phyloP scores from a whole-genome alignment of 1,140 invertebrate genomes.

The Bombus haemorrhoidalis region DNA sequence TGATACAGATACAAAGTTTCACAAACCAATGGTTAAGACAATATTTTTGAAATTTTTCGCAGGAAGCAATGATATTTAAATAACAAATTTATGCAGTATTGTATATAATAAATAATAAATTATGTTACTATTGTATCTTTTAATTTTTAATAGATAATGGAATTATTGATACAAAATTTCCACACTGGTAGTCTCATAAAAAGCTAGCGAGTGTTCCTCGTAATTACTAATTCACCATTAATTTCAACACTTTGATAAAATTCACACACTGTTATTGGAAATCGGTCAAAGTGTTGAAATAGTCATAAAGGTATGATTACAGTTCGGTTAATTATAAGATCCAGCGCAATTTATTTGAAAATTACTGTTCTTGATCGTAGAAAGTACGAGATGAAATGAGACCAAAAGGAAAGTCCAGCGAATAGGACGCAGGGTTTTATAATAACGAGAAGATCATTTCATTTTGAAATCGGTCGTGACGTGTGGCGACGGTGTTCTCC shows the following conservation, averaged over 20 bases:
- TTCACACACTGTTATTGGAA: neutral
- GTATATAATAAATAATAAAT: no score
- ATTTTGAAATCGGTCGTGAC: neutral
- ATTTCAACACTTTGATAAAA: no score
- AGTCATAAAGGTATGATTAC: neutral
- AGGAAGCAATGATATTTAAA: no score
- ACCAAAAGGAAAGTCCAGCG: neutral
- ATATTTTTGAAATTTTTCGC: no score
- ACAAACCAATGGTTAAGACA: no score
- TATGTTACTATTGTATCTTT: no score
- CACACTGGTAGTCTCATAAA: neutral
- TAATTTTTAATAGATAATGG: no score
- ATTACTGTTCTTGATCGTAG: neutral
- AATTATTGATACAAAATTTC: no score
- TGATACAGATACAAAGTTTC: no score
- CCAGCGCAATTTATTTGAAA: neutral
- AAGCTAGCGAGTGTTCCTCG: no score
- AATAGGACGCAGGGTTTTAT: slow-evolving; percentile 14
- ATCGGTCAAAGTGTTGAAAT: neutral
- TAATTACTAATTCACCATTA: neutral
- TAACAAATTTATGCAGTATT: no score
- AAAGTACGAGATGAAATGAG: neutral
- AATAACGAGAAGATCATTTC: slow-evolving; percentile 34
- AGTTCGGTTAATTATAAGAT: neutral
- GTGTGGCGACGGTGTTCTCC: slow-evolving; percentile 11